Conservation (phyloP, 2,797 vertebrate genomes). For the Cyprinella venusta region DNA sequence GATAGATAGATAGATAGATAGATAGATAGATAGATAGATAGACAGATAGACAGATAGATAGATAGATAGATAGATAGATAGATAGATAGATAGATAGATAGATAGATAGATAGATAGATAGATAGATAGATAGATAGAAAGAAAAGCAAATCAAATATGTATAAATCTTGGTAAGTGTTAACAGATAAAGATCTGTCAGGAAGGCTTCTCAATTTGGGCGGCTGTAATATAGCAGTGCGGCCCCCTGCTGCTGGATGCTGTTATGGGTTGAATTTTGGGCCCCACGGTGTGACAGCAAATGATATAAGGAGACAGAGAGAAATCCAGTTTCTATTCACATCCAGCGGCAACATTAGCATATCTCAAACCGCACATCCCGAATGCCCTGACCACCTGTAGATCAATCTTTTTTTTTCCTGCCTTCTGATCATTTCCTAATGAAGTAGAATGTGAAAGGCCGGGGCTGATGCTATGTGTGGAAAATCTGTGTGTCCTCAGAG, state of each 20-base stretch:
- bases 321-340: conserved; percentile 71
- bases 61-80: too few species aligned
- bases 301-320: conserved; percentile 73
- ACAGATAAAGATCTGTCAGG: conserved; percentile 37
- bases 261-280: conserved; percentile 59
- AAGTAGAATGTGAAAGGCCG: conserved; percentile 42
- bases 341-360: conserved; percentile 73
- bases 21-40: too few species aligned
- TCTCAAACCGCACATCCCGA: conserved; percentile 65
- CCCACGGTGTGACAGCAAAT: conserved; percentile 68
- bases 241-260: conserved; percentile 55
- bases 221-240: conserved; percentile 44
- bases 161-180: background rate
- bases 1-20: too few species aligned
- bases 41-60: too few species aligned
- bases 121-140: background rate
- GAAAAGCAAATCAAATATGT: background rate
- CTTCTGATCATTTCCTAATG: conserved; percentile 50
- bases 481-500: conserved; percentile 32
- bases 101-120: too few species aligned
- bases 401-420: conserved; percentile 39
- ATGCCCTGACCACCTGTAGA: conserved; percentile 74
- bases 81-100: too few species aligned
- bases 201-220: conserved; percentile 27
- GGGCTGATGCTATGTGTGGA: conserved; percentile 30